A percentile compares a stretch with the other conserved stretches of the same genome.
Conservation (phyloP, 2,888 invertebrate genomes). For the Aphrophora alni region DNA sequence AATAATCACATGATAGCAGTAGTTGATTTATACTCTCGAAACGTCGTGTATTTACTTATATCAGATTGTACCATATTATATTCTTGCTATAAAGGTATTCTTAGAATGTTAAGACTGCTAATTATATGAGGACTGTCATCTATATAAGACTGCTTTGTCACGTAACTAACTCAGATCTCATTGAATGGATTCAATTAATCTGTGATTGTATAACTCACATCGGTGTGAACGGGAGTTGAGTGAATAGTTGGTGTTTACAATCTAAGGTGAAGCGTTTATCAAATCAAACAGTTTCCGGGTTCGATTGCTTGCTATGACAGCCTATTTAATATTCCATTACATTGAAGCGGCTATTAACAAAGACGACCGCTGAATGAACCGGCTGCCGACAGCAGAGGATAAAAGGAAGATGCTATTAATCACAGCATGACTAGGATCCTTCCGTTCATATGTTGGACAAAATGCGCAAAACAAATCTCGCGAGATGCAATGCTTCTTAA, state of each 20-base stretch:
- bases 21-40: too few relatives aligned
- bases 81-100: too few relatives aligned
- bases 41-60: too few relatives aligned
- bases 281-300: conserved; percentile 4
- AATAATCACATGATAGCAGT: too few relatives aligned
- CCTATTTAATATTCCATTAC: neutral
- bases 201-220: too few relatives aligned
- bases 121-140: too few relatives aligned
- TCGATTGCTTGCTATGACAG: neutral
- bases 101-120: too few relatives aligned
- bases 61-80: too few relatives aligned
- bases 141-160: too few relatives aligned
- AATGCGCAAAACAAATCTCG: neutral
- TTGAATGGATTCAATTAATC: too few relatives aligned
- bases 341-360: neutral
- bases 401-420: neutral
- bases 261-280: neutral
- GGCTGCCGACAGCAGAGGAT: neutral
- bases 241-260: neutral
- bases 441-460: conserved; percentile 1
- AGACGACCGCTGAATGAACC: neutral
- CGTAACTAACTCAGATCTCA: too few relatives aligned
- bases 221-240: neutral
- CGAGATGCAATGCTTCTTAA: neutral
- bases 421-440: neutral